A percentile compares a stretch with the other conserved stretches of the same genome.
phyloP scores from a whole-genome alignment of 2,888 invertebrate species.

The Scrobipalpa atriplicella region DNA sequence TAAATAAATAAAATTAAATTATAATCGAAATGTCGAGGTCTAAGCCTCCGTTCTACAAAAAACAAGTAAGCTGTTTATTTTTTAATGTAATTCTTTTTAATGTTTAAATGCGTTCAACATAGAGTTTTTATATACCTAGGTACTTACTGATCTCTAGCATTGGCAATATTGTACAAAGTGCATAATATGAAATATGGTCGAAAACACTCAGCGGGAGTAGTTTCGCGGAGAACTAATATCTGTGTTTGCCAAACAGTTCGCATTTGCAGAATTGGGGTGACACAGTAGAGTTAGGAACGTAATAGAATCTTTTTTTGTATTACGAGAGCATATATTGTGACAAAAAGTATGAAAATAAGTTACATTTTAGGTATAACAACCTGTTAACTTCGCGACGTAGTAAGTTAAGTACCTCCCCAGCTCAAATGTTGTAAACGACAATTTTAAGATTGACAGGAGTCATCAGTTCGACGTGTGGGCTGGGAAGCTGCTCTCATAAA shows the following conservation, averaged over 20 bases:
- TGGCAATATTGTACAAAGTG: slow-evolving; percentile 13
- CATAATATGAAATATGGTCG: slow-evolving; percentile 64
- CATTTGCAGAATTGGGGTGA: slow-evolving; percentile 74
- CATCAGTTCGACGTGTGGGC: slow-evolving; percentile 64
- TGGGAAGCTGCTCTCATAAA: slow-evolving; percentile 69
- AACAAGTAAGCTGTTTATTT: no score
- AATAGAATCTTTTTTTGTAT: no score
- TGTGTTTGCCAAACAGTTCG: slow-evolving; percentile 76
- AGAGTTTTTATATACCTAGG: no score
- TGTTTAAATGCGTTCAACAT: no score
- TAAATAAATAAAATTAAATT: no score
- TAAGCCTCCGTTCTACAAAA: no score
- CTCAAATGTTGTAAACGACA: slow-evolving; percentile 43
- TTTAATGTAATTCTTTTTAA: no score
- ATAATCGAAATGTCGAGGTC: no score
- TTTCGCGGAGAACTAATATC: slow-evolving; percentile 74
- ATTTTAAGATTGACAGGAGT: slow-evolving; percentile 71
- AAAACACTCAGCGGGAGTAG: slow-evolving; percentile 72
- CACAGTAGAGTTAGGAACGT: slow-evolving; percentile 51
- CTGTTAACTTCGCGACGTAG: neutral
- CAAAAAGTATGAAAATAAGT: no score
- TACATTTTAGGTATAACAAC: slow-evolving; percentile 10
- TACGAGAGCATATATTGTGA: no score
- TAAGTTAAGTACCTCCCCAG: neutral
- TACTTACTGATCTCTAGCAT: neutral